Conservation (phyloP, 2,113 vertebrate species). For the Microtus ochrogaster region DNA sequence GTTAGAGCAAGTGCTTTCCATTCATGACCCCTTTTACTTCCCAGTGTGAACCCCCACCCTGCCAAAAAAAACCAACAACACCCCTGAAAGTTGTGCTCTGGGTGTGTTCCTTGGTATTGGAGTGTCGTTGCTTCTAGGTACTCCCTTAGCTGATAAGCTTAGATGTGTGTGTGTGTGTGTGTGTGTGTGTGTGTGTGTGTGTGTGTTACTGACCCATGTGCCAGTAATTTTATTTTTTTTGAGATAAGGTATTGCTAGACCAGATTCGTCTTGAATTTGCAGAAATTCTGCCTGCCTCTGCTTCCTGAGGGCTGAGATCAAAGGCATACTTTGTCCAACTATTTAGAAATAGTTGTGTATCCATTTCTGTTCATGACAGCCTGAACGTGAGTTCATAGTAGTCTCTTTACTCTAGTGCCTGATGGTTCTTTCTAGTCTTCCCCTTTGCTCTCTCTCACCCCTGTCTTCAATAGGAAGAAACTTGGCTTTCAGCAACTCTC, state of each 20-base stretch:
- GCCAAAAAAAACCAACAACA: background rate
- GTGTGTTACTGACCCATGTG: background rate
- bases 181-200: background rate
- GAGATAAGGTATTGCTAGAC: background rate
- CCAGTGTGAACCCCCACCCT: no score
- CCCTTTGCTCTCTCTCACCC: background rate
- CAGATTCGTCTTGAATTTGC: background rate
- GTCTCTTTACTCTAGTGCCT: background rate
- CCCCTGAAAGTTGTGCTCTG: background rate
- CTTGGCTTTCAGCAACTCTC: background rate
- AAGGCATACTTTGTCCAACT: background rate
- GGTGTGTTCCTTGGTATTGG: background rate
- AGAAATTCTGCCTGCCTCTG: background rate
- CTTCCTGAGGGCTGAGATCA: background rate
- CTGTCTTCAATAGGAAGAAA: background rate
- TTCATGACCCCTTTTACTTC: background rate
- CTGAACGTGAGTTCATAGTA: background rate
- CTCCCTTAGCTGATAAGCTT: background rate
- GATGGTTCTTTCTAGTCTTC: background rate
- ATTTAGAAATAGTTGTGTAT: background rate
- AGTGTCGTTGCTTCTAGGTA: background rate
- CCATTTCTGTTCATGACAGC: background rate
- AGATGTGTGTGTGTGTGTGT: slow-evolving; percentile 9
- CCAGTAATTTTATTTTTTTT: background rate
- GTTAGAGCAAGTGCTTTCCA: background rate